Evolutionary conservation across 2,113 vertebrate species (phyloP), one percentile per base, ranked within the genome.

Genomic region (Rana temporaria): DNA sequence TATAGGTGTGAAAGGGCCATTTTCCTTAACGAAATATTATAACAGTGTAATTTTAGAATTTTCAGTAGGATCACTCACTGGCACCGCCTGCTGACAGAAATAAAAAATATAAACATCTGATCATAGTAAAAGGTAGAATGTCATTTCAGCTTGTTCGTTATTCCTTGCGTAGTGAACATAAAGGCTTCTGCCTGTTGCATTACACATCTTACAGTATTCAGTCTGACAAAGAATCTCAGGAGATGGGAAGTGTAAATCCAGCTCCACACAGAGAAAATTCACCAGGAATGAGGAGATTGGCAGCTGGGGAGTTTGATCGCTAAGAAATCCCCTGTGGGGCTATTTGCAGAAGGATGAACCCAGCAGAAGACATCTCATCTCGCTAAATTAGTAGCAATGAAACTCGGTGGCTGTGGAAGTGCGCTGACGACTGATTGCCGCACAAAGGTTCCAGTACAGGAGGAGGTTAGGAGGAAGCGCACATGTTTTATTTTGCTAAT

Each of bases 401-500:
- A 68, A 52, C 81, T 20, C 20, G 80, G 80, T 67, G 60, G 67
- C 60, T 66, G 69, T 67, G 38, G 56, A 34, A 56, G 71, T 26
- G 63, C 32, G 56, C 69, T n/a, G 63, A 57, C 34, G 24, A 75
- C 71, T 76, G 72, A 83, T 76, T 68, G 55, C 32, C 48, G 55
- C 72, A 76, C 81, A 67, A 83, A 68, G 81, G 70, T 55, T 67
- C 67, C 30, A 12, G 69, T 55, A 64, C 48, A 59, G 71, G 55
- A 66, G 80, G 71, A 67, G 80, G 70, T 56, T 64, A 65, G 14
- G 16, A 24, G 71, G 71, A 68, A 52, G 53, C 68, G 56, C 72
- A 57, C 65, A 59, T 75, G 81, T 76, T 83, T 83, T 83, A 83
- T 83, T 83, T 83, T 76, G 71, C 72, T 83, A 83, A 83, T 83